A percentile compares a stretch with the other conserved stretches of the same genome.
phyloP scores from a whole-genome alignment of 1,140 invertebrate genomes.

The Pseudobourletiella spinata region DNA sequence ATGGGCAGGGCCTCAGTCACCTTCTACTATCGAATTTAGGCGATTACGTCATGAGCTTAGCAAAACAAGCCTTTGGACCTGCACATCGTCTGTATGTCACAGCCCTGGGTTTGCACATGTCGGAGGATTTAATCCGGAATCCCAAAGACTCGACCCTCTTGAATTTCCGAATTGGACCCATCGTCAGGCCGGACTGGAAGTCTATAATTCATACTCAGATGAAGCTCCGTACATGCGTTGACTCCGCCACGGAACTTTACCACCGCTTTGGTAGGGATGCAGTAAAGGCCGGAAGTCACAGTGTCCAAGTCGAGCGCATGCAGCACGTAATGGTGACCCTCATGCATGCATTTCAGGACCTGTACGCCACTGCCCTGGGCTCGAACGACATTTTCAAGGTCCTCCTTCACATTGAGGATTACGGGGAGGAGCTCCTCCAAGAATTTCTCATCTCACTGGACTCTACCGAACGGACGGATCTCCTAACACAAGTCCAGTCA shows the following conservation, averaged over 20 bases:
- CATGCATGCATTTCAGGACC: conserved; percentile 22
- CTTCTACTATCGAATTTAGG: neutral
- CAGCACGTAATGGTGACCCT: conserved; percentile 13
- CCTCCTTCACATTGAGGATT: conserved; percentile 10
- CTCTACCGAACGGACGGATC: conserved; percentile 21
- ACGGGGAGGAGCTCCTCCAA: conserved; percentile 14
- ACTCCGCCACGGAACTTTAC: conserved; percentile 20
- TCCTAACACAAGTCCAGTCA: conserved; percentile 19
- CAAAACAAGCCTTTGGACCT: conserved; percentile 7
- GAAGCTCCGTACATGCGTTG: conserved; percentile 18
- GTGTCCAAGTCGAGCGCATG: conserved; percentile 2
- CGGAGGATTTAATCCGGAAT: conserved; percentile 22
- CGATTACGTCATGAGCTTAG: neutral
- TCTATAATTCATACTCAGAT: conserved; percentile 3
- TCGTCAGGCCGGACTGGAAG: neutral
- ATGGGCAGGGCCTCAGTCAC: conserved; percentile 2
- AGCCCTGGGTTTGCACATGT: conserved; percentile 20
- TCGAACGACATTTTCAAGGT: conserved; percentile 25
- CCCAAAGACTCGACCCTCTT: neutral
- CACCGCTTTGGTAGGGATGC: conserved; percentile 10
- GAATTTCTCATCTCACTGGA: conserved; percentile 14
- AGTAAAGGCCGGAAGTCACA: neutral
- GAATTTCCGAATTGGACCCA: neutral
- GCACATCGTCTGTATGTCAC: conserved; percentile 16
- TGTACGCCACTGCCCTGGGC: conserved; percentile 14